Base-by-base conservation (phyloP, 1,140 invertebrate species). In the Ceratina calcarata region DNA sequence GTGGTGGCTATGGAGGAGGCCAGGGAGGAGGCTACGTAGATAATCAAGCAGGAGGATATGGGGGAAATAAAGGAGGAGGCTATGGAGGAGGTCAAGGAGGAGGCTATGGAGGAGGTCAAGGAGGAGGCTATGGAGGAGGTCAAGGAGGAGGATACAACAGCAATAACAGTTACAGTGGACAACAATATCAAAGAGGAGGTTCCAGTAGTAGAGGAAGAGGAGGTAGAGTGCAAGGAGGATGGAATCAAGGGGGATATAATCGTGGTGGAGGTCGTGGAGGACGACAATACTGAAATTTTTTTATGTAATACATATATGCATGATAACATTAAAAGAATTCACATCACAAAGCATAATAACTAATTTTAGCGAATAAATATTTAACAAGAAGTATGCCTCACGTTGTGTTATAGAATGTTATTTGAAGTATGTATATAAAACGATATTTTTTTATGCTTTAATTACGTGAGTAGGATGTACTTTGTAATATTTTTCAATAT, bases 141-240 rank as follows among this genome's bases (percentile, higher is more conserved):
- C 64, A 76, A 60, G 72, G 62, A 16, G 68, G 65, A 24, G 64
- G 66, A 18, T 69, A 77, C 70, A 68, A 61, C 7, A 70, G 68
- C 69, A 71, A 66, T 65, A 49, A 75, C n/a, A 57, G 55, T 58
- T 68, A 78, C 24, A 66, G 61, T 62, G 72, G 80, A 71, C 87
- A 87, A 27, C 88, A 88, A 27, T 81, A 89, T 83, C 84, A 88
- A 53, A 67, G 87, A 77, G 82, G 86, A 61, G 85, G 88, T 78
- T 83, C 22, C 0, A 32, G 69, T 77, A 62, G 77, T 16, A 79
- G 86, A 67, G 75, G 87, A 61, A 82, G 90, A 71, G 86, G 91
- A 37, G 87, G 90, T 37, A 86, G 92, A 86, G 91, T 92, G 83
- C 92, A 93, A 78, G 90, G 92, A 53, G 90, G 92, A 61, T 93